A percentile compares a stretch with the other conserved stretches of the same genome.
phyloP scores from a whole-genome alignment of 2,888 invertebrate species.

The Escarpia spicata region DNA sequence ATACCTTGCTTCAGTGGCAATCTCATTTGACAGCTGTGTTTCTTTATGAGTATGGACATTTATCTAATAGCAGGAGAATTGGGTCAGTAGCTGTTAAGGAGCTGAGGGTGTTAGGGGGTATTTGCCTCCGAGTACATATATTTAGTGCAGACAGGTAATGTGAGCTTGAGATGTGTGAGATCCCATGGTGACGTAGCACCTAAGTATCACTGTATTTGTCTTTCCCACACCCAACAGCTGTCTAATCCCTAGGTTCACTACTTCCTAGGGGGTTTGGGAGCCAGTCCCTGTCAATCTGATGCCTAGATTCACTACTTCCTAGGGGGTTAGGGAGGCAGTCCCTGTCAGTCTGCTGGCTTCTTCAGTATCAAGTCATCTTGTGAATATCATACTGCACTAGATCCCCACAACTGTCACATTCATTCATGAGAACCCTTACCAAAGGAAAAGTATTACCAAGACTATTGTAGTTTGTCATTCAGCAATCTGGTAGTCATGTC shows the following conservation, averaged over 20 bases:
- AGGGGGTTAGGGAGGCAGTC: too few species aligned
- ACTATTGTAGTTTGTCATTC: too few species aligned
- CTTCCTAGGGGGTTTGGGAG: too few species aligned
- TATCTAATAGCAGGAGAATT: not conserved
- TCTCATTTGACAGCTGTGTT: not conserved
- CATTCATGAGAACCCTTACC: too few species aligned
- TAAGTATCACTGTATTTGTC: not conserved
- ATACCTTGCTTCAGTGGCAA: not conserved
- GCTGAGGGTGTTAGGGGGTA: not conserved
- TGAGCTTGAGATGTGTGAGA: not conserved
- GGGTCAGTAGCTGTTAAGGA: slow-evolving; percentile 7
- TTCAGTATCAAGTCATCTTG: too few species aligned
- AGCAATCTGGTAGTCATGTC: too few species aligned
- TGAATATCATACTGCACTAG: too few species aligned
- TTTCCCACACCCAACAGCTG: not conserved
- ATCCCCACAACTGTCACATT: too few species aligned
- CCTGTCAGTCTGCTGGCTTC: too few species aligned
- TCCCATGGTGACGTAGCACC: not conserved
- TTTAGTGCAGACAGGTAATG: not conserved
- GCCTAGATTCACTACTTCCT: too few species aligned
- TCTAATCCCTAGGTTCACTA: not conserved
- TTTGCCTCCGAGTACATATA: not conserved
- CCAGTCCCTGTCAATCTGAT: too few species aligned
- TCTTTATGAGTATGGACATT: not conserved
- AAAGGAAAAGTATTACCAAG: too few species aligned